Percentiles rank a stretch among this genome's conserved stretches.
Evolutionary conservation across 1,140 invertebrate species (phyloP).

Genomic region (Sinella curviseta): DNA sequence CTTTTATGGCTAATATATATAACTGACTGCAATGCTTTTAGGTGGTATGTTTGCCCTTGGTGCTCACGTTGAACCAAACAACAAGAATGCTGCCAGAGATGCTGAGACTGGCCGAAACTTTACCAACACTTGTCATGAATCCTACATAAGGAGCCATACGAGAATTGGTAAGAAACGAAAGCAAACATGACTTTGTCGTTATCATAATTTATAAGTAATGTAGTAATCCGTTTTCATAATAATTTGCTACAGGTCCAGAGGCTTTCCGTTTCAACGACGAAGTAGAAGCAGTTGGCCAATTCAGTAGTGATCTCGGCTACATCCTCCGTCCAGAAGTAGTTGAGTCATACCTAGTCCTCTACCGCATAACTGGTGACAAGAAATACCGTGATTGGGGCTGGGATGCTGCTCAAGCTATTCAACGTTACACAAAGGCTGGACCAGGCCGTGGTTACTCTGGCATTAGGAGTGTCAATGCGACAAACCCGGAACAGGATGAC

Average conservation of each 20-base stretch:
- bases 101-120: constrained; percentile 44
- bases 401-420: constrained; percentile 63
- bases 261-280: constrained; percentile 59
- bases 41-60: constrained; percentile 49
- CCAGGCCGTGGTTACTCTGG: constrained; percentile 78
- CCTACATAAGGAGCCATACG: constrained; percentile 40
- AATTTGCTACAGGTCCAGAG: constrained; percentile 64
- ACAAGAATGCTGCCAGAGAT: constrained; percentile 34
- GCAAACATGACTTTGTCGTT: neutral
- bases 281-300: constrained; percentile 61
- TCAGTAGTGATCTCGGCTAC: constrained; percentile 63
- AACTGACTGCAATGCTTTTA: constrained; percentile 2
- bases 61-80: constrained; percentile 35
- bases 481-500: constrained; percentile 83
- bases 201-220: constrained; percentile 5
- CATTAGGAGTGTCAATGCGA: constrained; percentile 87
- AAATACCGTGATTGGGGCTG: constrained; percentile 70
- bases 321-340: constrained; percentile 67
- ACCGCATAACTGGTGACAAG: constrained; percentile 64
- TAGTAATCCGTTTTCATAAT: neutral
- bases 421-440: constrained; percentile 59
- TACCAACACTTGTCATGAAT: constrained; percentile 49
- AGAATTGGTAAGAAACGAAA: constrained; percentile 26
- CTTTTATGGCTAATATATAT: constrained; percentile 25
- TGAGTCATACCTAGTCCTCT: constrained; percentile 67